Evolutionary conservation across 2,113 vertebrate species (phyloP), one percentile per base, ranked within the genome.

Genomic region (Chiloscyllium plagiosum): DNA sequence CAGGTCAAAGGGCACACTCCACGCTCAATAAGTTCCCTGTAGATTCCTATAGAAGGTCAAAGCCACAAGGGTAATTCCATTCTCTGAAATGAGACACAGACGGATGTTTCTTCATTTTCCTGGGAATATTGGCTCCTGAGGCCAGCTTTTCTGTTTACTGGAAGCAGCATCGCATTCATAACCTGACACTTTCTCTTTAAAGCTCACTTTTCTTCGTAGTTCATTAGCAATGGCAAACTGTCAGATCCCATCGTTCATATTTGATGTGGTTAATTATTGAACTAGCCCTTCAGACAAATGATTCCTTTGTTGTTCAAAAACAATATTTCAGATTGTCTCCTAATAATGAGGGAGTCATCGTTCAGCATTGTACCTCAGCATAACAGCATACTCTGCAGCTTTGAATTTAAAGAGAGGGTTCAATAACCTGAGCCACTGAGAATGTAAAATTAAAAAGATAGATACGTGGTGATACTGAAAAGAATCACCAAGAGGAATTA

Each of bases 61-160:
- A 95, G 37, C 93, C 66, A 95, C 93, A 72, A 95, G 94, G 94
- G 42, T 95, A 72, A 76, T 95, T 95, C 94, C 94, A 95, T 95
- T 95, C 94, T 95, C 94, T 95, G 94, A 95, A 95, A 95, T 95
- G 94, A 95, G 94, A 95, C 69, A 95, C 94, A 95, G 94, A 95
- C 69, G 94, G 94, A 95, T 72, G 94, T 95, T 95, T 95, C 94
- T 76, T 76, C 68, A 95, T 52, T 70, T 95, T 52, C 93, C 94
- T 95, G 94, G 68, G 94, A 95, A 95, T 95, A 52, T 72, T 76
- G 69, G 94, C 94, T 95, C 69, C 69, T 50, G 72, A 95, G 47
- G 93, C n/a, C 7, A 37, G 22, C 69, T 50, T 94, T 68, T 94
- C 66, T 72, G 94, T 52, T 95, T 50, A 76, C 69, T 72, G 52